A percentile compares a stretch with the other conserved stretches of the same genome.
These are phyloP conservation scores for Acronicta psi DNA, from an alignment of 2,888 invertebrate species.

Conservation along the genomic window DNA sequence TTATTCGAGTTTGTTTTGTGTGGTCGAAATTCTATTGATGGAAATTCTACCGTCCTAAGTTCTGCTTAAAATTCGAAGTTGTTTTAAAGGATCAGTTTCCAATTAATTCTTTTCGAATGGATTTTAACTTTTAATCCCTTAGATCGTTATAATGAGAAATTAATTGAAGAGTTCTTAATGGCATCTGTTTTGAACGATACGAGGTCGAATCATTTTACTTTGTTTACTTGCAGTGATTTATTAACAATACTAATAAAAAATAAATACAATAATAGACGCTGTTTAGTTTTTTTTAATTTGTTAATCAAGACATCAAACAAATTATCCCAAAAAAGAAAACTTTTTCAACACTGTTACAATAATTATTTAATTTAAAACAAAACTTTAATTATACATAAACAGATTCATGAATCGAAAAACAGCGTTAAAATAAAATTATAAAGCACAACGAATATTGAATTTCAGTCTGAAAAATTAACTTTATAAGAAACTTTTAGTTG, in stretches of 20 bases:
- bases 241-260: too few relatives aligned
- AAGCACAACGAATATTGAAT: not conserved
- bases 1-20: conserved; percentile 4
- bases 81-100: conserved; percentile 28
- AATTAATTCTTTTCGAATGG: conserved; percentile 39
- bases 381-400: not conserved
- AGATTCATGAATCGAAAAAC: not conserved
- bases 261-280: too few relatives aligned
- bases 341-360: not conserved
- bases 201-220: not conserved
- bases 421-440: not conserved
- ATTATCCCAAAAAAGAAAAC: too few relatives aligned
- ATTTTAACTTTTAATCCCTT: conserved; percentile 21
- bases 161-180: not conserved
- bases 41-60: conserved; percentile 26
- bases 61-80: conserved; percentile 16
- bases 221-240: not conserved
- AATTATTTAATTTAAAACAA: not conserved
- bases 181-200: not conserved
- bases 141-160: conserved; percentile 9
- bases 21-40: conserved; percentile 6
- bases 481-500: conserved; percentile 5
- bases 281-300: too few relatives aligned
- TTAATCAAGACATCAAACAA: too few relatives aligned
- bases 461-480: conserved; percentile 4